Base-by-base conservation (phyloP, 2,888 invertebrate genomes). In the Melanchra persicariae region DNA sequence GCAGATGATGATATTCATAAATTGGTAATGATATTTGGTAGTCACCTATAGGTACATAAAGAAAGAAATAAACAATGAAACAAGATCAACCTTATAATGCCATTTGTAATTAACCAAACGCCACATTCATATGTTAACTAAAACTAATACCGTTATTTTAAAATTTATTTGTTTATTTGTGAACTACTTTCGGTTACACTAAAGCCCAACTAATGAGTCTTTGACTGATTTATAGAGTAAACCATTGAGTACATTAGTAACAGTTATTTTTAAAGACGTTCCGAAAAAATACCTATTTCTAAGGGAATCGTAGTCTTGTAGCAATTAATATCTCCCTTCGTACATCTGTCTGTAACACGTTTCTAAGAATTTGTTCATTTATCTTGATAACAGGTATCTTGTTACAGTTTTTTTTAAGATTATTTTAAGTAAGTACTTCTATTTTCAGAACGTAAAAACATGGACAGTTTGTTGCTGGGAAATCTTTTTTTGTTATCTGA, bases 141-240 rank as follows among this genome's bases (percentile, higher is more conserved):
- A 60, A 61, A 40, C n/a, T 2, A 51, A 22, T 24, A 30, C 26
- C 12, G 22, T 26, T 62, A 8, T 62, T 58, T 76, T 58, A 30
- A 40, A 74, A 75, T 65, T 26, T 65, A 70, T 76, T 37, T 30
- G 24, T 75, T 37, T 51, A 24, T 70, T 70, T 57, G 51, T 61
- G 34, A 70, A 65, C 37, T 57, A 37, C 45, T 60, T 49, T 60
- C 30, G 40, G 26, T 59, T 64, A 43, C 26, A 63, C 51, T 70
- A 64, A 61, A 64, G 45, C 43, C 17, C 19, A 54, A 37, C 51
- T 68, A 77, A 77, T 73, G 77, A 60, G 40, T 60, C 6, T 67
- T 63, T 60, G 67, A 72, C 72, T 54, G 61, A 55, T 82, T 84
- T 76, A 75, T 63, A 37, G 45, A 64, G 49, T 60, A 37, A 64